These are phyloP conservation scores for Sminthurides bifidus DNA, from an alignment of 1,140 invertebrate species.

Conservation along the genomic window DNA sequence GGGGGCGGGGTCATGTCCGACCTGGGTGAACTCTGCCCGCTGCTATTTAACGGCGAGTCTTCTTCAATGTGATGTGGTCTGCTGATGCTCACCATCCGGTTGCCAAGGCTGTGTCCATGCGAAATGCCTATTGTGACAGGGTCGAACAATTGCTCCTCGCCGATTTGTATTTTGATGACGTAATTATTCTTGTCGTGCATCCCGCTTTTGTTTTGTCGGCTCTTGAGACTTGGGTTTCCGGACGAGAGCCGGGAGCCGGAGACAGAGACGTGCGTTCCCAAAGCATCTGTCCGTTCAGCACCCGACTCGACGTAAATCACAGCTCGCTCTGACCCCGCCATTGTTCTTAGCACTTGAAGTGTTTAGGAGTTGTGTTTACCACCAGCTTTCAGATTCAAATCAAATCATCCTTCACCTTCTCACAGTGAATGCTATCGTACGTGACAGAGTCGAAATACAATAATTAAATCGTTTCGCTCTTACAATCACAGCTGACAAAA, in stretches of 20 bases:
- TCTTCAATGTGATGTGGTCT: constrained; percentile 8
- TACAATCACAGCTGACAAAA: no score
- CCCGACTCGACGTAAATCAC: constrained; percentile 30
- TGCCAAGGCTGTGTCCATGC: neutral
- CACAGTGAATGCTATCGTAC: no score
- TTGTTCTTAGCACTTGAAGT: no score
- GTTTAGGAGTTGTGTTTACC: no score
- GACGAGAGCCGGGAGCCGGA: neutral
- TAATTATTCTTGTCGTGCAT: constrained; percentile 21
- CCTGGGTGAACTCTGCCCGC: constrained; percentile 30
- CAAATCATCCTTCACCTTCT: no score
- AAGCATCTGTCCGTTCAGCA: constrained; percentile 9
- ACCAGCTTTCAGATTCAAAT: no score
- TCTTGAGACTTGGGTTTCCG: neutral
- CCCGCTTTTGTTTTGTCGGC: neutral
- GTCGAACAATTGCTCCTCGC: constrained; percentile 27
- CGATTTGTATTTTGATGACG: constrained; percentile 32
- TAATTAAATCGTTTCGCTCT: no score
- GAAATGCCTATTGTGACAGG: constrained; percentile 30
- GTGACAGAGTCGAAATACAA: no score
- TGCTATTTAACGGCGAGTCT: constrained; percentile 20
- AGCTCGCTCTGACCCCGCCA: constrained; percentile 23
- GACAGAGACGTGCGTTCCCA: constrained; percentile 2
- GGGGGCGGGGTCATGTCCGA: constrained; percentile 30
- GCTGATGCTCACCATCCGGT: neutral